Base-by-base conservation (phyloP, 30 jellyfish, hydroid and myxozoan genomes). In the Cassiopea andromeda region DNA sequence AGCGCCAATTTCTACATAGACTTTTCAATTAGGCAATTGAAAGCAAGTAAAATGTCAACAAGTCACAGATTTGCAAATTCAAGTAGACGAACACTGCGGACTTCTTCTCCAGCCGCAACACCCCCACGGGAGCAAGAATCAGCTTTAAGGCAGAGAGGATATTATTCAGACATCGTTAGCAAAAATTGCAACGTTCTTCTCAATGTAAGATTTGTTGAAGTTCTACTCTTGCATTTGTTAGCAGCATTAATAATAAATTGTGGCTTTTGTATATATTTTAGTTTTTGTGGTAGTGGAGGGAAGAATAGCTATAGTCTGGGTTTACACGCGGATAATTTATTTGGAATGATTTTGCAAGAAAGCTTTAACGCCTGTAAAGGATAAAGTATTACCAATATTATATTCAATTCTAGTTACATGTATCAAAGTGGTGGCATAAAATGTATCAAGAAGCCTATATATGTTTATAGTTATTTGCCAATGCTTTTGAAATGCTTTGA, bases 111-210 rank as follows among this genome's bases (percentile, higher is more conserved):
- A 46, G 46, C 14, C 46, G 83, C 46, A 44, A 58, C 67, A 44
- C 46, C 83, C 7, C 83, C 44, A 6, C 19, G 7, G 14, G 61
- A 50, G 67, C 83, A 75, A 46, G 46, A 45, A 44, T 46, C 90
- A n/a, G 73, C 92, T n/a, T 77, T 84, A 59, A 85, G 80, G 71
- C 98, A 94, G 75, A 80, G 98, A 81, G 98, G 98, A 17, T 94
- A 94, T 77, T 94, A 94, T 69, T 94, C 98, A 1, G 98, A 94
- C 69, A 84, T 85, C 44, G 81, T 90, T 44, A 92, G 91, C 69
- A 81, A 85, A 59, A 78, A 66, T 2, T 77, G 85, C 78, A 46
- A 71, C 7, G 74, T 44, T 15, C 47, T 44, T 7, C 87, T 75
- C 46, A 19, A 60, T 1, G 97, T 89, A 94, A 73, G 96, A 76